Evolutionary conservation across 2,888 invertebrate species (phyloP).

Genomic region (Bembecia ichneumoniformis): DNA sequence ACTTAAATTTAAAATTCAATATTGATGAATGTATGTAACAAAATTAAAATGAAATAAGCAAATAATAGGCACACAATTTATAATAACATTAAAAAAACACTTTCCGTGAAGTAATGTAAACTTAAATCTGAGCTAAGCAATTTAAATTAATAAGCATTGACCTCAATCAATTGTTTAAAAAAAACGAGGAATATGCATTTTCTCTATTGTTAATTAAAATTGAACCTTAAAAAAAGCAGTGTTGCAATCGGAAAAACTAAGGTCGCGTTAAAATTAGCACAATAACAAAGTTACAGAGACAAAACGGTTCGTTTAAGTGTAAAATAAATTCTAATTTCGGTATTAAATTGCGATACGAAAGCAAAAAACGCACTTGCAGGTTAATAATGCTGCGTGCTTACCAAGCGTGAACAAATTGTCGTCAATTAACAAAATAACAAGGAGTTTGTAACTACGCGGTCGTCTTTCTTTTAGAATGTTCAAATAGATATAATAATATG

Average conservation of each 20-base stretch:
- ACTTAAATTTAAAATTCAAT: too few relatives aligned
- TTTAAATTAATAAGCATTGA: neutral
- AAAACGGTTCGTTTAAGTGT: constrained; percentile 35
- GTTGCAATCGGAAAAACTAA: constrained; percentile 28
- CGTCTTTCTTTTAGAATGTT: too few relatives aligned
- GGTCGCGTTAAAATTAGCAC: constrained; percentile 28
- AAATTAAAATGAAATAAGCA: too few relatives aligned
- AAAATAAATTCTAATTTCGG: constrained; percentile 32
- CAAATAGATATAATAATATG: too few relatives aligned
- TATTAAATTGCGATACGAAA: constrained; percentile 18
- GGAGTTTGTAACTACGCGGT: neutral
- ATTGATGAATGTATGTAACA: too few relatives aligned
- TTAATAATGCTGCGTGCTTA: constrained; percentile 11
- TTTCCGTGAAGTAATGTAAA: neutral
- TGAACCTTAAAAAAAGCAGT: constrained; percentile 23
- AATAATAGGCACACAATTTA: too few relatives aligned
- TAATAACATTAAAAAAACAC: neutral
- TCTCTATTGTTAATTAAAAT: constrained; percentile 5
- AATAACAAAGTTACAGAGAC: constrained; percentile 25
- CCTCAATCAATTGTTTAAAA: neutral
- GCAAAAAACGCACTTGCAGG: constrained; percentile 18
- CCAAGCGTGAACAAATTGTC: constrained; percentile 13
- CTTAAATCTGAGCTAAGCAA: neutral
- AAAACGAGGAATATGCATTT: neutral
- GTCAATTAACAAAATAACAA: constrained; percentile 1